Evolutionary conservation across 2,797 vertebrate genomes (phyloP).

Genomic region (Gorsachius magnificus): DNA sequence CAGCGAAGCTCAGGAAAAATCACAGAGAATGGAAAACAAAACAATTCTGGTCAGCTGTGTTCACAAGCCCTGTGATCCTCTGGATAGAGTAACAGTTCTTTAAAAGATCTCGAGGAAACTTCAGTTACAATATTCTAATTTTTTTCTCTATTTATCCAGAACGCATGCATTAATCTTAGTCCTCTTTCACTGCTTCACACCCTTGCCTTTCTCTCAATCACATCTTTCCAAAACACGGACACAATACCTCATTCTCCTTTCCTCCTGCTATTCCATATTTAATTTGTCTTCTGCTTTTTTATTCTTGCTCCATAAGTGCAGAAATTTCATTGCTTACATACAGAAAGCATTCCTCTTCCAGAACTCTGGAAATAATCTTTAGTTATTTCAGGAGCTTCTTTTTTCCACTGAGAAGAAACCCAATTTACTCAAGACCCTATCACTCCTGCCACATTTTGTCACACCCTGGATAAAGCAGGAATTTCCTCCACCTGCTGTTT

Average conservation of each 20-base stretch:
- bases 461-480: neutral
- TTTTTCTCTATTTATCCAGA: neutral
- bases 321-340: neutral
- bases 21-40: neutral
- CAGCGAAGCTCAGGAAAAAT: neutral
- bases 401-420: neutral
- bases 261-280: neutral
- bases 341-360: neutral
- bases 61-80: neutral
- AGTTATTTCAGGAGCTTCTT: neutral
- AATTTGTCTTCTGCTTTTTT: neutral
- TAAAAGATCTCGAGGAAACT: neutral
- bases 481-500: neutral
- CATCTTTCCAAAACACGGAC: neutral
- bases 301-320: neutral
- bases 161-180: neutral
- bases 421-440: neutral
- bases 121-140: neutral
- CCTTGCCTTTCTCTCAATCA: neutral
- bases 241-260: neutral
- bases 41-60: neutral
- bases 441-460: neutral
- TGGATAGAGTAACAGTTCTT: neutral
- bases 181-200: neutral
- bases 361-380: neutral